Conservation (phyloP, 1,140 invertebrate genomes). For the Bicyclus anynana region DNA sequence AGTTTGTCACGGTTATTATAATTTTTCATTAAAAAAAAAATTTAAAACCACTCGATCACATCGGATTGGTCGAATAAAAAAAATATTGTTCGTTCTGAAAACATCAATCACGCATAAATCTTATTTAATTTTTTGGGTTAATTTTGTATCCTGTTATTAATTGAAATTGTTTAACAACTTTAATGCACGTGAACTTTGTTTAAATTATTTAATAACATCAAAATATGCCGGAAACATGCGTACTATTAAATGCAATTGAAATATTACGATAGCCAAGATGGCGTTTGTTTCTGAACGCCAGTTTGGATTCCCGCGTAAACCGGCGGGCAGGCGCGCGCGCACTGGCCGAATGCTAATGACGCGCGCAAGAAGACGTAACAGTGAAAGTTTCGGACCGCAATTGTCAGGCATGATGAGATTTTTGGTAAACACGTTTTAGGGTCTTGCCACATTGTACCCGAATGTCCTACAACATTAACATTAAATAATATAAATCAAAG, state of each 20-base stretch:
- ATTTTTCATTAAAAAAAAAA: no score
- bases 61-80: not conserved
- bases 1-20: no score
- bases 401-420: conserved; percentile 21
- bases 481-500: no score
- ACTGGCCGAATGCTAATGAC: conserved; percentile 36
- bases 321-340: conserved; percentile 32
- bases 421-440: conserved; percentile 19
- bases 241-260: not conserved
- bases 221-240: not conserved
- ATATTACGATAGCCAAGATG: not conserved
- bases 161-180: not conserved
- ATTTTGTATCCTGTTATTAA: not conserved
- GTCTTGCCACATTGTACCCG: not conserved
- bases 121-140: not conserved
- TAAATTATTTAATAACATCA: not conserved
- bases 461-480: not conserved
- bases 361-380: conserved; percentile 54
- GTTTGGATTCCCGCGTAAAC: conserved; percentile 8
- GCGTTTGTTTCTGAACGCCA: not conserved
- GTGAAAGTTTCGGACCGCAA: conserved; percentile 53
- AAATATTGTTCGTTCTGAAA: not conserved
- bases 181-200: not conserved
- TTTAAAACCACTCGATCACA: not conserved
- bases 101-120: not conserved